phyloP scores from a whole-genome alignment of 2,888 invertebrate species.

The Lycaena phlaeas region DNA sequence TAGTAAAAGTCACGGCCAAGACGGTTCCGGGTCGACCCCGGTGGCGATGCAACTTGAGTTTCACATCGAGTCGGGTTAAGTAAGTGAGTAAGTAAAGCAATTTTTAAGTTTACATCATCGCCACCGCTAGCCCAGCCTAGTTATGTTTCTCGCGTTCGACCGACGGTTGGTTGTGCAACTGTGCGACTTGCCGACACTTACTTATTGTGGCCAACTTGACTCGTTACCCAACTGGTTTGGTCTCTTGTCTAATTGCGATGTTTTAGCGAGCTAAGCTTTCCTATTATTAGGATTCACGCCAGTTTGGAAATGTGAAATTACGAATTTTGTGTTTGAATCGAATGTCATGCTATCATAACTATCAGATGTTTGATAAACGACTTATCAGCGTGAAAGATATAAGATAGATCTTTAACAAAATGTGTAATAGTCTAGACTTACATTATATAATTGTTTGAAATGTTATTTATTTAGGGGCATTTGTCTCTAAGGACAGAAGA shows the following conservation, averaged over 20 bases:
- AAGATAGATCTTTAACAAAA: too few relatives aligned
- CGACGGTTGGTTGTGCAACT: conserved; percentile 65
- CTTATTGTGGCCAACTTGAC: conserved; percentile 60
- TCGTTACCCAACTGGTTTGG: conserved; percentile 62
- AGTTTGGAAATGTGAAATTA: too few relatives aligned
- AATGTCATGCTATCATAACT: too few relatives aligned
- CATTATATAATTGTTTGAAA: too few relatives aligned
- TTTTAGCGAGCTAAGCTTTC: conserved; percentile 43
- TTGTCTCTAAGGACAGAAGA: too few relatives aligned
- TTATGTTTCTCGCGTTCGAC: conserved; percentile 71
- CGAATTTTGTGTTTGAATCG: too few relatives aligned
- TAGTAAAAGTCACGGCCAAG: conserved; percentile 40
- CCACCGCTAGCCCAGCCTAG: conserved; percentile 59
- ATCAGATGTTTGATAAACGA: too few relatives aligned
- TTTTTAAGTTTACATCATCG: conserved; percentile 71
- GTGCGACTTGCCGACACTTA: conserved; percentile 62
- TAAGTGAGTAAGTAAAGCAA: conserved; percentile 70
- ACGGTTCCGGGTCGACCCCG: conserved; percentile 42
- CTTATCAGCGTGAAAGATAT: too few relatives aligned
- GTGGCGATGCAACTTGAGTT: conserved; percentile 52
- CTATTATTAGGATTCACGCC: conserved; percentile 5
- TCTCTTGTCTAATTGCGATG: conserved; percentile 60
- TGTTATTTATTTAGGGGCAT: too few relatives aligned
- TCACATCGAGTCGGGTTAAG: conserved; percentile 65
- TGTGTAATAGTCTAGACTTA: too few relatives aligned